Evolutionary conservation across 2,888 invertebrate genomes (phyloP).

Genomic region (Torymus texanus): DNA sequence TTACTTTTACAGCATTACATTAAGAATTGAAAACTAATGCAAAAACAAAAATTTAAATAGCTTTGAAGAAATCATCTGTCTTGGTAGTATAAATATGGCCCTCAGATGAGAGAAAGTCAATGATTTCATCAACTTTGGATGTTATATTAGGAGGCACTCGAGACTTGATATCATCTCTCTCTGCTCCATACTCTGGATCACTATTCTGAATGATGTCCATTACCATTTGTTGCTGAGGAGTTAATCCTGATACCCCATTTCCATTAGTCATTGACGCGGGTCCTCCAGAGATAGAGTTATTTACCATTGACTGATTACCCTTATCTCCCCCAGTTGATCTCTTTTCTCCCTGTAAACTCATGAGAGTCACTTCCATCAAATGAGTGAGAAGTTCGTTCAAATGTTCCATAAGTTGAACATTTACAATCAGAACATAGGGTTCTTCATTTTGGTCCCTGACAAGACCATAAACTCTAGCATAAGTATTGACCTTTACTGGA

Average conservation of each 20-base stretch:
- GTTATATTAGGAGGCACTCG: conserved; percentile 61
- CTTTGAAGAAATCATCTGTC: conserved; percentile 84
- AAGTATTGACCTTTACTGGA: conserved; percentile 73
- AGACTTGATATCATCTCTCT: conserved; percentile 63
- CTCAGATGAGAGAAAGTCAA: conserved; percentile 84
- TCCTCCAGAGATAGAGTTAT: neutral
- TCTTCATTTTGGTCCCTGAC: conserved; percentile 80
- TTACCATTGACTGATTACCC: neutral
- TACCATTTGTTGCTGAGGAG: conserved; percentile 63
- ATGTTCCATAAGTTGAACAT: conserved; percentile 79
- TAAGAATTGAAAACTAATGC: too few species aligned
- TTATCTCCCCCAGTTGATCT: conserved; percentile 9
- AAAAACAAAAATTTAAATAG: conserved; percentile 63
- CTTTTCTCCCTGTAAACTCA: conserved; percentile 77
- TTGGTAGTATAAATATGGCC: conserved; percentile 89
- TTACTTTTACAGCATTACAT: too few species aligned
- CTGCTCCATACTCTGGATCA: conserved; percentile 64
- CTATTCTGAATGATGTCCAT: conserved; percentile 64
- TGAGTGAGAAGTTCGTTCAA: conserved; percentile 83
- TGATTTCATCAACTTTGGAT: conserved; percentile 74
- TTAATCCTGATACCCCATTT: conserved; percentile 61
- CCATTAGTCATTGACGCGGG: neutral
- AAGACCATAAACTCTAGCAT: conserved; percentile 79
- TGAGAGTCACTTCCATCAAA: conserved; percentile 81
- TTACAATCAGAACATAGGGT: conserved; percentile 81